Evolutionary conservation across 2,113 vertebrate genomes (phyloP), one percentile per base, ranked within the genome.

Genomic region (Acinonyx jubatus): DNA sequence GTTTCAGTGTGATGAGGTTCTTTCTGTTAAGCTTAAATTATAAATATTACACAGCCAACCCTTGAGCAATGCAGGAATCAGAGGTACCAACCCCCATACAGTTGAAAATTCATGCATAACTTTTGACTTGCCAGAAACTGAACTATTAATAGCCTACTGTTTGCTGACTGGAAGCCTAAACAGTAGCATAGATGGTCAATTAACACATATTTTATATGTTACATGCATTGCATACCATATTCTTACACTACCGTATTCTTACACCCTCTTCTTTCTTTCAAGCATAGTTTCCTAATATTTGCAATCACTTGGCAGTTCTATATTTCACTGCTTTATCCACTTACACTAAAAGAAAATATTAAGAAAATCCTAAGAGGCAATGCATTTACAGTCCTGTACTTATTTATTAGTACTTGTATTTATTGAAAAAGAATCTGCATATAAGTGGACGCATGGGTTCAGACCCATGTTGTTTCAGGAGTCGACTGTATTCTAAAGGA

Each of bases 241-340:
- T 78, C 74, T 78, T 78, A 61, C 57, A 61, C 57, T 61, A 61
- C 21, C 7, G 2, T 61, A 61, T 61, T 61, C 8, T 3, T 61
- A 23, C 88, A 95, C n/a, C n/a, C 21, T 41, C 31, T 86, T 90
- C 69, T 90, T 95, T 94, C 81, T 95, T 95, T 95, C 76, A 94
- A 91, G 94, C 92, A 94, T 66, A 82, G 55, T 97, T 96, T 83
- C 90, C 76, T 98, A 92, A 94, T 68, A 91, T 97, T 97, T 94
- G 52, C 71, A 73, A 74, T 89, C 71, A 29, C 65, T 92, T 91
- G 81, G n/a, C 81, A 97, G 94, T 38, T 92, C 87, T 91, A 73
- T 92, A 88, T 90, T 95, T 98, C 65, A 95, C 76, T 41, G 27
- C 18, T 87, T 89, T 96, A 98, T 94, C 83, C 41, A 90, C 81